phyloP scores from a whole-genome alignment of 2,888 invertebrate species.

The Sicus ferrugineus region DNA sequence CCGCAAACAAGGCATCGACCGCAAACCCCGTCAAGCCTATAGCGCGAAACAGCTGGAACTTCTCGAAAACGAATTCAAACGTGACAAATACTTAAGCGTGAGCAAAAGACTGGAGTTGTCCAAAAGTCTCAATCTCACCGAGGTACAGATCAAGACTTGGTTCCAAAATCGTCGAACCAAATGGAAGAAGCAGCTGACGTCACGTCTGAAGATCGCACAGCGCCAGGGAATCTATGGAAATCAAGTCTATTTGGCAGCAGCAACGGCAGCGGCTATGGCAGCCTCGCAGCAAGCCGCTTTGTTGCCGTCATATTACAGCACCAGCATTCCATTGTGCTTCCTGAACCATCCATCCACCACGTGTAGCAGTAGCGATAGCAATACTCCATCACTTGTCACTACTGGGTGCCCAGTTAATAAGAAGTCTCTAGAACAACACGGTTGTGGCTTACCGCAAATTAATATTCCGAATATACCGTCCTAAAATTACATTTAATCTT shows the following conservation, averaged over 20 bases:
- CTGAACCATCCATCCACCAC: slow-evolving; percentile 33
- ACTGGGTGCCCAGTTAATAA: too few relatives aligned
- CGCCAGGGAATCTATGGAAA: slow-evolving; percentile 77
- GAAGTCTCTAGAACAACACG: not conserved
- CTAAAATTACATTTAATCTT: too few relatives aligned
- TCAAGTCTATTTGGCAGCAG: slow-evolving; percentile 68
- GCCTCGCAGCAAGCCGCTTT: slow-evolving; percentile 38
- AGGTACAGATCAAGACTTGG: slow-evolving; percentile 90
- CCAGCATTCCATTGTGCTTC: slow-evolving; percentile 47
- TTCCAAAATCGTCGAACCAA: slow-evolving; percentile 90
- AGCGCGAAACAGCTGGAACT: slow-evolving; percentile 98
- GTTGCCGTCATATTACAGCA: slow-evolving; percentile 44
- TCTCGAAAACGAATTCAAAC: slow-evolving; percentile 98
- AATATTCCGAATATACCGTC: not conserved
- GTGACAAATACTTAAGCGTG: slow-evolving; percentile 94
- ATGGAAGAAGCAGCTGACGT: slow-evolving; percentile 98
- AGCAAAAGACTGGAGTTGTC: slow-evolving; percentile 97
- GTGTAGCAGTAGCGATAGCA: not conserved
- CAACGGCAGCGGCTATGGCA: slow-evolving; percentile 54
- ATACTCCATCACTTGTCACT: not conserved
- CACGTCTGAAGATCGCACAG: slow-evolving; percentile 87
- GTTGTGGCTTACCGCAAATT: not conserved
- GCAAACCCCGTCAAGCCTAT: slow-evolving; percentile 90
- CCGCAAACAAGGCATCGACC: slow-evolving; percentile 85
- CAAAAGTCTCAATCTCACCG: slow-evolving; percentile 90